These are phyloP conservation scores for Micronycteris hirsuta DNA, from an alignment of 2,113 vertebrate species.

Conservation along the genomic window DNA sequence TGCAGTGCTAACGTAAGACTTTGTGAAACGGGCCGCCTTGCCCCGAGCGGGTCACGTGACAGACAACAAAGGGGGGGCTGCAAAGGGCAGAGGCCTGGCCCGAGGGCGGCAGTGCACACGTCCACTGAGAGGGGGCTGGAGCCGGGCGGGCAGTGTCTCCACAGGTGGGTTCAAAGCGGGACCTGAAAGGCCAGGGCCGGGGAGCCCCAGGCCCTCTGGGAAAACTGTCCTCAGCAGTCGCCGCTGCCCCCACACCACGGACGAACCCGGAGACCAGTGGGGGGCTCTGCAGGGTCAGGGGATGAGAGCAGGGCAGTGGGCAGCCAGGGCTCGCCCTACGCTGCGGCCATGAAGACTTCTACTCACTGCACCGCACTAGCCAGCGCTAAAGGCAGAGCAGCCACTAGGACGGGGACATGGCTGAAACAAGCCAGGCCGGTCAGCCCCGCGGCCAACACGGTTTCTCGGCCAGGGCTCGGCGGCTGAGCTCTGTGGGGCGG, in stretches of 20 bases:
- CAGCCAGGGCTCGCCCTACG: not conserved
- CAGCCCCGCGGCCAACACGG: not conserved
- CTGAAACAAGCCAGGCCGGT: not conserved
- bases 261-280: too few species aligned
- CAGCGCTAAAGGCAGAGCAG: not conserved
- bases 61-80: not conserved
- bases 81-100: not conserved
- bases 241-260: fast-evolving
- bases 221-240: not conserved
- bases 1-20: not conserved
- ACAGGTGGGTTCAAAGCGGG: fast-evolving
- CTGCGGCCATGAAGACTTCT: not conserved
- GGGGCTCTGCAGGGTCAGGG: not conserved
- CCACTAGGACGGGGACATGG: not conserved
- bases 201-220: not conserved
- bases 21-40: not conserved
- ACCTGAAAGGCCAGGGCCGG: not conserved
- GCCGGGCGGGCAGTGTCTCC: not conserved
- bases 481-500: not conserved
- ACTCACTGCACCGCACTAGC: not conserved
- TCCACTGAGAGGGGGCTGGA: not conserved
- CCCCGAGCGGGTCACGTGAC: not conserved
- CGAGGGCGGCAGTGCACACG: too few species aligned
- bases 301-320: not conserved
- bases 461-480: not conserved